Evolutionary conservation across 2,888 invertebrate species (phyloP), one percentile per base, ranked within the genome.

Genomic region (Drosophila diplacantha): DNA sequence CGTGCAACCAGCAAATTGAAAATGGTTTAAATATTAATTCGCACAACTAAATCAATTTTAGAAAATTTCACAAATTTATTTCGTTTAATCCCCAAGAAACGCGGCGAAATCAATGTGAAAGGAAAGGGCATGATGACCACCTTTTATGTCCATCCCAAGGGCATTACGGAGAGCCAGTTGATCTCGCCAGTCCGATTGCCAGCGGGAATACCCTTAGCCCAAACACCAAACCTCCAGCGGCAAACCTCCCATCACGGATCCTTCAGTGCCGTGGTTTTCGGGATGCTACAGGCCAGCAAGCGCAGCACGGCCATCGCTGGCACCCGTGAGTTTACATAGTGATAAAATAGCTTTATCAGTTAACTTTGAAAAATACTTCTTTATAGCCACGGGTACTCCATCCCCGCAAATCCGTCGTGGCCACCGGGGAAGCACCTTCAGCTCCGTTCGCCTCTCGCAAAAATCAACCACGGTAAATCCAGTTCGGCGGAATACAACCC

Each of bases 71-170:
- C 18, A 22, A 2, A 18, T 31, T 9, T 3, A 31, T 3, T 47
- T 47, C 11, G 0, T n/a, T n/a, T 4, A 47, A n/a, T 3, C 31
- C 6, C 8, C 1, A 86, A 97, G 96, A 91, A 92, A 78, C 92
- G 98, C n/a, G 98, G 98, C 0, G 89, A 92, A 57, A 93, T 98
- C 58, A 93, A 93, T 65, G 97, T 98, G 29, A 98, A 98, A 87
- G 98, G 98, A 63, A 98, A 98, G 88, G 98, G 98, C 0, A 92
- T 93, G 73, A 97, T 98, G 97, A 94, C 96, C 87, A 98, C 97
- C n/a, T 97, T 94, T 89, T 97, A 95, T 89, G 95, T 98, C 53
- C 88, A 92, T 50, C 93, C 93, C 18, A 91, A 92, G 55, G 88
- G 87, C 44, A 83, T 85, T 18, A 76, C 85, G 9, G 76, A 85